A percentile compares a stretch with the other conserved stretches of the same genome.
Conservation (phyloP, 2,888 invertebrate species). For the Tenthredo amoena region DNA sequence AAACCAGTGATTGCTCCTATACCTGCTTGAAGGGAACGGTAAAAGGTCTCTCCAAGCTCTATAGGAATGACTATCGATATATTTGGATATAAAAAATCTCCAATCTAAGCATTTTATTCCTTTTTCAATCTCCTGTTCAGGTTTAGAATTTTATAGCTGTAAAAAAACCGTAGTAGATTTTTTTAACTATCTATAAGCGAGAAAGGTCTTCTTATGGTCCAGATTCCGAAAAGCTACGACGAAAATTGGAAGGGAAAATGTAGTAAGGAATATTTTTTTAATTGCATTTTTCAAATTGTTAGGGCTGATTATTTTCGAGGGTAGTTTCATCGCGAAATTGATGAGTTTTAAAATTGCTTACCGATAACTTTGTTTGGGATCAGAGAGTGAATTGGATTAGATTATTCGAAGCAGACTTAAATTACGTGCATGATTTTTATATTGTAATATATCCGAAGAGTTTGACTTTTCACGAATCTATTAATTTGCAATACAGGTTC, state of each 20-base stretch:
- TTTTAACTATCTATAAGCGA: not conserved
- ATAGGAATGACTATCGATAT: not conserved
- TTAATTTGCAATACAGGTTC: conserved; percentile 12
- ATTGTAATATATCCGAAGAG: not conserved
- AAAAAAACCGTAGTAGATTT: not conserved
- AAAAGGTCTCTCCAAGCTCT: not conserved
- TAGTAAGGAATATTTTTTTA: no score
- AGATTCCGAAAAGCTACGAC: not conserved
- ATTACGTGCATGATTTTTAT: not conserved
- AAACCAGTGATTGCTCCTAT: not conserved
- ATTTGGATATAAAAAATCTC: not conserved
- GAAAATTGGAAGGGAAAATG: not conserved
- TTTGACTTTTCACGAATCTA: not conserved
- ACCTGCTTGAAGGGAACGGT: not conserved
- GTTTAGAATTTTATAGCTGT: not conserved
- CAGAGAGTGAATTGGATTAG: not conserved
- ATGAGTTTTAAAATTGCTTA: not conserved
- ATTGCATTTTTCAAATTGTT: no score
- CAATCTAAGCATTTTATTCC: not conserved
- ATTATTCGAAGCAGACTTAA: not conserved
- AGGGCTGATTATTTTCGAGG: no score
- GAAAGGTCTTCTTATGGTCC: not conserved
- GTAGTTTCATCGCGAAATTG: not conserved
- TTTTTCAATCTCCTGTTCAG: not conserved
- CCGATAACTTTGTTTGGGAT: not conserved